A percentile compares a stretch with the other conserved stretches of the same genome.
Conservation (phyloP, 2,888 invertebrate species). For the Amiota mariae region DNA sequence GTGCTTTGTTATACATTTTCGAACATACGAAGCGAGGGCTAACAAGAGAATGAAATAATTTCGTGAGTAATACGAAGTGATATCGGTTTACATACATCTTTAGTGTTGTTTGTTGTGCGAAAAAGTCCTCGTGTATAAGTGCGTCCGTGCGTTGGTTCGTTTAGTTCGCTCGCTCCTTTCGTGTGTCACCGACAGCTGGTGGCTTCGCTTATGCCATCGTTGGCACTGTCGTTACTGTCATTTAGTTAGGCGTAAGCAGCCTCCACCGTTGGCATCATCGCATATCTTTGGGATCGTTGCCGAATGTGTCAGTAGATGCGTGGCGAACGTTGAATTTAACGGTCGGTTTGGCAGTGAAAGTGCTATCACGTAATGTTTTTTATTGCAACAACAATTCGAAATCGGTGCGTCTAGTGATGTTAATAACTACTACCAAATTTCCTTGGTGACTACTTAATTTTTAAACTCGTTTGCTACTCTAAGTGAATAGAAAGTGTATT, state of each 20-base stretch:
- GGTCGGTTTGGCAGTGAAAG: slow-evolving; percentile 69
- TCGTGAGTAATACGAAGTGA: background rate
- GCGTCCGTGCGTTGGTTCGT: background rate
- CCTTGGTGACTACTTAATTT: background rate
- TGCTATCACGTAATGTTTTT: slow-evolving; percentile 39
- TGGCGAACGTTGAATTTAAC: slow-evolving; percentile 71
- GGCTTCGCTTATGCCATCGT: slow-evolving; percentile 25
- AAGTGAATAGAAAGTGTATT: background rate
- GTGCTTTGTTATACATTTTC: slow-evolving; percentile 35
- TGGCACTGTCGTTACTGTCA: background rate
- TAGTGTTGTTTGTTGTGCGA: background rate
- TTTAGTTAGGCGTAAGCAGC: too few species aligned
- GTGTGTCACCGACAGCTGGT: slow-evolving; percentile 32
- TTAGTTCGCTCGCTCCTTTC: background rate
- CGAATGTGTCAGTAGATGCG: slow-evolving; percentile 69
- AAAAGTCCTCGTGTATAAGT: background rate
- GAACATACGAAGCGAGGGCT: slow-evolving; percentile 33
- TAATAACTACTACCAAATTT: background rate
- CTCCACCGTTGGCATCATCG: slow-evolving; percentile 34
- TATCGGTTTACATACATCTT: background rate
- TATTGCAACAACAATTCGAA: too few species aligned
- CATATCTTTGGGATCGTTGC: slow-evolving; percentile 56
- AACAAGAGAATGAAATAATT: slow-evolving; percentile 30
- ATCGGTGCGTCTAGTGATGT: too few species aligned
- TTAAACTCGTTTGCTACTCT: background rate